Base-by-base conservation (phyloP, 2,888 invertebrate species). In the Digitonthophagus gazella region DNA sequence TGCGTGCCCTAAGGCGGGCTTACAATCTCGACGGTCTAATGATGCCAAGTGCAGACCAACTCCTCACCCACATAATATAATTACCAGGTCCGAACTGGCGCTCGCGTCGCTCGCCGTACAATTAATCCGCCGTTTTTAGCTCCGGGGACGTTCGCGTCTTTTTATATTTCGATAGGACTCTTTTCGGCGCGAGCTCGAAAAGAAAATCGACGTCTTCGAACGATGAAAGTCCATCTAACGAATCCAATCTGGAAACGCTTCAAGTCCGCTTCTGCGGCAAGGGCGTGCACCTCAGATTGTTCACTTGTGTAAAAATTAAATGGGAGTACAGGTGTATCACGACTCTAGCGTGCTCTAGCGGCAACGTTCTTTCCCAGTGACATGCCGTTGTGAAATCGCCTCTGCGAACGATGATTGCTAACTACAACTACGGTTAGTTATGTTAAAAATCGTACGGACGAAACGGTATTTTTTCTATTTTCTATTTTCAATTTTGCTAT, bases 1-100 rank as follows among this genome's bases (percentile, higher is more conserved):
- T 75, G 74, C 75, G 72, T 72, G 65, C 68, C 76, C 74, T 68
- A 57, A 64, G 74, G 76, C 75, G 68, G 71, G 73, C 74, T 70
- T 71, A 71, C 75, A 71, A 74, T 74, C 74, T 71, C 71, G 64
- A 72, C 71, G 71, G 70, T 71, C 74, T 74, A 74, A 74, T 74
- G 71, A 73, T 73, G 70, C 70, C 71, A 71, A 71, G 72, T 70
- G 69, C 70, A 71, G 69, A 72, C 71, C 69, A 69, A 69, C 69
- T 72, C 72, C 73, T 71, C 74, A 74, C 74, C 74, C 74, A 74
- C 74, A 72, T 71, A 69, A 69, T 72, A 73, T 72, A 71, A 71
- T 72, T 69, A 71, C 63, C 71, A 72, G 74, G 69, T 20, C 68
- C 72, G 72, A 55, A 71, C 64, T 70, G 15, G 63, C 57, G 28